Evolutionary conservation across 2,888 invertebrate species (phyloP).

Genomic region (Caenorhabditis macrosperma): DNA sequence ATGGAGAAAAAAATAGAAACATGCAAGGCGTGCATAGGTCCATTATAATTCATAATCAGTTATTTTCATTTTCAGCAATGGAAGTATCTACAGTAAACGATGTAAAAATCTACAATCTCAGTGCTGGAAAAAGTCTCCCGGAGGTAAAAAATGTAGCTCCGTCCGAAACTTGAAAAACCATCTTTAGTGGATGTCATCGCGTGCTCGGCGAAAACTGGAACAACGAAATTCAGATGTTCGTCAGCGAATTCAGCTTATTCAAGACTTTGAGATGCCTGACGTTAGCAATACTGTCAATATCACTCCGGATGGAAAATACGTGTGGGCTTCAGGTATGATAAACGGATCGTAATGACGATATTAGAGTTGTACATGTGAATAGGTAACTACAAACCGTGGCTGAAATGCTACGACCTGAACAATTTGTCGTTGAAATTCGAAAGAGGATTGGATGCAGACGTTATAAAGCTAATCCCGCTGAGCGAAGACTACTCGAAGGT

Average conservation of each 20-base stretch:
- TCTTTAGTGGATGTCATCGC: conserved; percentile 82
- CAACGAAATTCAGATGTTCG: conserved; percentile 85
- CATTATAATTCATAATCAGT: neutral
- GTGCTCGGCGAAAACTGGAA: conserved; percentile 81
- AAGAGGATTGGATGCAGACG: conserved; percentile 96
- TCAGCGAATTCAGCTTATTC: conserved; percentile 93
- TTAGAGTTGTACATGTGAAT: conserved; percentile 28
- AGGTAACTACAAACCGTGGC: conserved; percentile 91
- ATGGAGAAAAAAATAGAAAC: too few species aligned
- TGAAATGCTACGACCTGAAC: conserved; percentile 96
- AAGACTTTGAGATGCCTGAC: conserved; percentile 98
- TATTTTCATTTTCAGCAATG: conserved; percentile 58
- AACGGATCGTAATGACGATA: neutral
- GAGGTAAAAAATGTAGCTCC: conserved; percentile 86
- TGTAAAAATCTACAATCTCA: conserved; percentile 97
- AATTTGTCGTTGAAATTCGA: conserved; percentile 98
- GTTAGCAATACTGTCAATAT: conserved; percentile 90
- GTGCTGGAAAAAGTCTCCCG: conserved; percentile 95
- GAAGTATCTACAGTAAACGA: conserved; percentile 85
- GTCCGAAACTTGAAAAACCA: neutral
- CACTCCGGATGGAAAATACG: conserved; percentile 92
- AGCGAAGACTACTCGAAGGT: conserved; percentile 98
- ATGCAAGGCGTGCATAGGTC: too few species aligned
- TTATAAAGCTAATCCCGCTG: conserved; percentile 92
- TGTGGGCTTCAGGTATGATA: conserved; percentile 89